Evolutionary conservation across 2,888 invertebrate genomes (phyloP).

Genomic region (Pheosia gnoma): DNA sequence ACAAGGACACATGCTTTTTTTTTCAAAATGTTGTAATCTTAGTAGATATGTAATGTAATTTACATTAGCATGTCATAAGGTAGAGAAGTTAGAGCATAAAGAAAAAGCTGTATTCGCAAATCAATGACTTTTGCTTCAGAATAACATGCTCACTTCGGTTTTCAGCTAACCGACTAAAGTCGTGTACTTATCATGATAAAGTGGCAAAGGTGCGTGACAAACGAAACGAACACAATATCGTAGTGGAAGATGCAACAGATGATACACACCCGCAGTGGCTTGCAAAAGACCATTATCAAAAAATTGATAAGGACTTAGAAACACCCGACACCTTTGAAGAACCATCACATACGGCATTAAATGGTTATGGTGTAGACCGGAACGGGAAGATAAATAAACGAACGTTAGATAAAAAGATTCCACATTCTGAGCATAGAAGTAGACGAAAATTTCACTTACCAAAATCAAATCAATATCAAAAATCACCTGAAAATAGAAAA

Average conservation of each 20-base stretch:
- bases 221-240: constrained; percentile 52
- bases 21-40: no score
- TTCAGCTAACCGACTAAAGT: constrained; percentile 13
- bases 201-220: constrained; percentile 42
- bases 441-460: neutral
- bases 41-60: no score
- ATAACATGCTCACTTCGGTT: constrained; percentile 4
- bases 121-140: no score
- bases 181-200: constrained; percentile 21
- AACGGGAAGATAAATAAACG: neutral
- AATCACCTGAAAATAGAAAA: neutral
- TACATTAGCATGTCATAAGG: no score
- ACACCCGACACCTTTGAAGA: constrained; percentile 20
- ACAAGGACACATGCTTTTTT: no score
- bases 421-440: constrained; percentile 1
- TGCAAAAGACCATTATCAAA: constrained; percentile 24
- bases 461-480: neutral
- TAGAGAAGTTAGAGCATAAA: no score
- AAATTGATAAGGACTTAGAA: constrained; percentile 16
- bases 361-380: neutral
- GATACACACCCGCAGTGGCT: constrained; percentile 34
- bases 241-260: constrained; percentile 43
- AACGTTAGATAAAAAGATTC: neutral
- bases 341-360: constrained; percentile 8
- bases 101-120: no score